Evolutionary conservation across 2,797 vertebrate genomes (phyloP), one percentile per base, ranked within the genome.

Genomic region (Cyprinella venusta): DNA sequence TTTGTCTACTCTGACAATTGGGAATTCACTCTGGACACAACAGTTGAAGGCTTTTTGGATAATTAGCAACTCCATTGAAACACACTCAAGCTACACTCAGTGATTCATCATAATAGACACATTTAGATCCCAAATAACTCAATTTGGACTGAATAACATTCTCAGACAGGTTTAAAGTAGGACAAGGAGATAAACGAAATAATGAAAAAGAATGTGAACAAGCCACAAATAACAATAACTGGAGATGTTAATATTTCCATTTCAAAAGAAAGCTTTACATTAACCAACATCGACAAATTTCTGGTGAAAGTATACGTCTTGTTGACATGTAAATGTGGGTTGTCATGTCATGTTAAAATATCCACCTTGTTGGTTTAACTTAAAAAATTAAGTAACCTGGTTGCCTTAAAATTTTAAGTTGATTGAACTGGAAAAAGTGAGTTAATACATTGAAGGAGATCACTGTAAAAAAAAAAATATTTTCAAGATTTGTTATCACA

Each of bases 1-100:
- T 88, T 88, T 88, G 81, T 88, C 61, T 65, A 38, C 26, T 76
- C 56, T 68, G 65, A 84, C 79, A 76, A 48, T 82, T 65, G 24
- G 38, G 77, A 45, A 80, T 59, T 84, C 65, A 71, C 70, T 84
- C 69, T 59, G 65, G 6, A 68, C 75, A 74, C 54, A 83, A 75
- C 30, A 64, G 38, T 52, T 48, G 8, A 81, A 64, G n/a, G 8
- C 33, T 56, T 38, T 77, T 71, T 18, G 36, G 67, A 83, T 71
- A 65, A 68, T 65, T 30, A 33, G 30, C 63, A 81, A 67, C 33
- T 16, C n/a, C 40, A 68, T 80, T 81, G 40, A 85, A 78, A 64
- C 19, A 54, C 36, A 45, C 52, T 85, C 9, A 2, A 63, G 48
- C 59, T 69, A 48, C 26, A 59, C 30, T 15, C 30, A 76, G 79